These are phyloP conservation scores for Heliconius congener DNA, from an alignment of 1,140 invertebrate species.

Conservation along the genomic window DNA sequence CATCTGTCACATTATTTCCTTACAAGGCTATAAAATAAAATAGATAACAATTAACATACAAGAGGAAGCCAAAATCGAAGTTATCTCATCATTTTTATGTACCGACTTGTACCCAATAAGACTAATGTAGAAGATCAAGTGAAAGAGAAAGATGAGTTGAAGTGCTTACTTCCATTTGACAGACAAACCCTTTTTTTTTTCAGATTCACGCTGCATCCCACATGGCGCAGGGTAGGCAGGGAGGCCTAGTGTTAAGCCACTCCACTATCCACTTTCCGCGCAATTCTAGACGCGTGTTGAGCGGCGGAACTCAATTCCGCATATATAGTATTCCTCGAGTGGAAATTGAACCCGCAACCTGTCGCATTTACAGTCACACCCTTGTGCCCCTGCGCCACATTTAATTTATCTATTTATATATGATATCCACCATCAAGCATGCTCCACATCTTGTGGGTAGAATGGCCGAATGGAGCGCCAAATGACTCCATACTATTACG, in stretches of 20 bases:
- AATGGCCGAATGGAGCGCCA: not conserved
- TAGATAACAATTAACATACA: not conserved
- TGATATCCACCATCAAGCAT: not conserved
- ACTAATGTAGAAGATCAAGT: constrained; percentile 7
- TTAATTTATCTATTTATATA: not conserved
- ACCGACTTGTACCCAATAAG: not conserved
- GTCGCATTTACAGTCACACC: no score
- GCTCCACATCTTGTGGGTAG: not conserved
- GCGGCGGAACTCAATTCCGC: no score
- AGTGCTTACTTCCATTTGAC: not conserved
- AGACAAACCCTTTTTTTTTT: not conserved
- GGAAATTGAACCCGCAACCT: no score
- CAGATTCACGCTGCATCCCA: not conserved
- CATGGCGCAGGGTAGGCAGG: no score
- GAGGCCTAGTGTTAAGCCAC: no score
- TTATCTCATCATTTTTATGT: not conserved
- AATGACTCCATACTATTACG: not conserved
- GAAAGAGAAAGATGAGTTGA: not conserved
- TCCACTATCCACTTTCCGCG: no score
- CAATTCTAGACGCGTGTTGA: no score
- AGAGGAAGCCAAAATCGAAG: not conserved
- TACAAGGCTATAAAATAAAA: not conserved
- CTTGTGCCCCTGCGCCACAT: no score
- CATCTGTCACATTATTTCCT: not conserved
- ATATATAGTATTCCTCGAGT: no score